Evolutionary conservation across 2,113 vertebrate species (phyloP).

Genomic region (Pangasianodon hypophthalmus): DNA sequence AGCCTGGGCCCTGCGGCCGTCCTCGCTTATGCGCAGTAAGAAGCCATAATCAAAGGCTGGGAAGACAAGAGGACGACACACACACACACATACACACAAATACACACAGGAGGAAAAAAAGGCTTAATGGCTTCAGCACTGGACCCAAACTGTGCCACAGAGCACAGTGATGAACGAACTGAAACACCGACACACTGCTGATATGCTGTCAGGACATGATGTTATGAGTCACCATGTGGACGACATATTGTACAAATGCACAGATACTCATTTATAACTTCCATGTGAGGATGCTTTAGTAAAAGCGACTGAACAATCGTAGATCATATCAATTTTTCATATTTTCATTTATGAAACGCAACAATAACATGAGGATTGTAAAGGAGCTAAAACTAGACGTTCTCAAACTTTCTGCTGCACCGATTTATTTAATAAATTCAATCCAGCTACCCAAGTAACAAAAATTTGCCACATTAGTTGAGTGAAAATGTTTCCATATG

Average conservation of each 20-base stretch:
- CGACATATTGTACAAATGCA: not conserved
- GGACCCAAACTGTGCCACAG: not conserved
- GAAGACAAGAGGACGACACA: slow-evolving; percentile 81
- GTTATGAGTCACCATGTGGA: not conserved
- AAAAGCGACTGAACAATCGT: not conserved
- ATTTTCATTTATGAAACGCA: not conserved
- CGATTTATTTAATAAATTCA: not conserved
- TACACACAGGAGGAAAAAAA: slow-evolving; percentile 47
- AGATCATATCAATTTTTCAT: not conserved
- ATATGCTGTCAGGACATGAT: not conserved
- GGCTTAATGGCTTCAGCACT: not conserved
- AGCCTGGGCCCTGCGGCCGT: slow-evolving; percentile 79
- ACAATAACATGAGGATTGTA: not conserved
- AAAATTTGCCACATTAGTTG: not conserved
- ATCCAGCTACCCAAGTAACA: not conserved
- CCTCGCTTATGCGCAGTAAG: slow-evolving; percentile 87
- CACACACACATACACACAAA: slow-evolving; percentile 60
- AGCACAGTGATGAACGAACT: not conserved
- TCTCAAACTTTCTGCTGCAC: not conserved
- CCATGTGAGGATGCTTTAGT: not conserved
- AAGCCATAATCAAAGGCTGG: slow-evolving; percentile 87
- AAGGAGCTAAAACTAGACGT: not conserved
- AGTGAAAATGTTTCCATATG: not conserved
- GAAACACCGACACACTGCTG: not conserved
- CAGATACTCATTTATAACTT: not conserved